Conservation (phyloP, 2,888 invertebrate genomes). For the Drosophila differens region DNA sequence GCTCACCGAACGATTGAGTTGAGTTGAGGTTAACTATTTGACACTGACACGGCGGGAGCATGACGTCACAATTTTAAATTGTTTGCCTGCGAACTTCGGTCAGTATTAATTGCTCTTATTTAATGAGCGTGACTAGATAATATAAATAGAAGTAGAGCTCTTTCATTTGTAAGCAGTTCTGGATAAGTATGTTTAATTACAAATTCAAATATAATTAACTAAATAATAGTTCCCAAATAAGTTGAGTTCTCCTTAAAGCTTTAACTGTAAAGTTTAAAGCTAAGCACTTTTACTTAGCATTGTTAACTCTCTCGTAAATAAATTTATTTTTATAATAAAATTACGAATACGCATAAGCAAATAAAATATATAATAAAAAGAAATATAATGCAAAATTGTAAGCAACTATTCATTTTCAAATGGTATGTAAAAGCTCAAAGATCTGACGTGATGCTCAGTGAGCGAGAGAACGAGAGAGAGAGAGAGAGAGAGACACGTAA, state of each 20-base stretch:
- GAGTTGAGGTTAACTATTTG: slow-evolving; percentile 12
- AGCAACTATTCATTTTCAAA: slow-evolving; percentile 6
- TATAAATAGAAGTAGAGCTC: neutral
- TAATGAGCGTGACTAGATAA: neutral
- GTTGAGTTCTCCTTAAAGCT: neutral
- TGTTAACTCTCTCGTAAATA: slow-evolving; percentile 3
- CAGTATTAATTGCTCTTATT: neutral
- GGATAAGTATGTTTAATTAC: neutral
- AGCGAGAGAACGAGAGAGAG: neutral
- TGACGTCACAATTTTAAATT: slow-evolving; percentile 43
- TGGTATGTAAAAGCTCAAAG: neutral
- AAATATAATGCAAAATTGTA: neutral
- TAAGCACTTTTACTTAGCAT: neutral
- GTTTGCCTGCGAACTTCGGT: neutral
- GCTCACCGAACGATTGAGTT: slow-evolving; percentile 20
- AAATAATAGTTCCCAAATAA: neutral
- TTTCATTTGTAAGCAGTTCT: neutral
- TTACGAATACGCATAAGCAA: neutral
- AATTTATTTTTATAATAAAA: slow-evolving; percentile 15
- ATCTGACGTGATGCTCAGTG: slow-evolving; percentile 12
- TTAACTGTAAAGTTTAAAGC: neutral
- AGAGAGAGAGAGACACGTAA: slow-evolving; percentile 13
- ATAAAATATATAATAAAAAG: neutral
- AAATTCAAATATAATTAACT: neutral
- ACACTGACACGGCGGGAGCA: neutral